Evolutionary conservation across 2,797 vertebrate genomes (phyloP), one percentile per base, ranked within the genome.

Genomic region (Sebastes nivosus): DNA sequence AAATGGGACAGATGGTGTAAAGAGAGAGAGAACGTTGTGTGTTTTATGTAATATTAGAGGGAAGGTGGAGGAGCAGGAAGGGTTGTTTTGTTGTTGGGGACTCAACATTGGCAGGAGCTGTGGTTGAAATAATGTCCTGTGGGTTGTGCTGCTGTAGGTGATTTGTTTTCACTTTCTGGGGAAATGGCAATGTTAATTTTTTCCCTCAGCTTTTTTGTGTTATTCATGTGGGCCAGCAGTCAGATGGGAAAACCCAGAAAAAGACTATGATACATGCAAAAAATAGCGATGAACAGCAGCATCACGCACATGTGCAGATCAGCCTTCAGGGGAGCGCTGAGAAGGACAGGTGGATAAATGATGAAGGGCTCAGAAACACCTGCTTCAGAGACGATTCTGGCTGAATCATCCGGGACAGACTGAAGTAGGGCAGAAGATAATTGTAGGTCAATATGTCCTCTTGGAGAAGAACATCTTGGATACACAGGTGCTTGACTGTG

Each of bases 391-490:
- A 64, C 75, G 72, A 65, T 75, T 63, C 24, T 16, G 75, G 54
- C 36, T 59, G 54, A 81, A 22, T 75, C 79, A 68, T 57, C 69
- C 12, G 81, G 86, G 85, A 80, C 20, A 5, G 18, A 9, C 24
- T 58, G 55, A 90, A 87, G 32, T 81, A 67, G 87, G 30, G 70
- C 88, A 84, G 77, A 83, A 88, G 72, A 85, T 80, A 80, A 85
- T 87, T 78, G 77, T 79, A 82, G 87, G 86, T 91, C 87, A 84
- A 83, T 77, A 65, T 76, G 77, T 70, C 66, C 77, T 76, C 68
- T 71, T 73, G 75, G 58, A 86, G 55, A 38, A 80, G 24, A 82
- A 68, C 66, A 74, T n/a, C 63, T 20, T 73, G 22, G 16, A 52
- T 79, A 73, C 25, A 69, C 67, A 85, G 61, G 38, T 69, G 76